Percentiles rank a stretch among this genome's conserved stretches.
Evolutionary conservation across 2,888 invertebrate genomes (phyloP).

Genomic region (Xestobium rufovillosum): DNA sequence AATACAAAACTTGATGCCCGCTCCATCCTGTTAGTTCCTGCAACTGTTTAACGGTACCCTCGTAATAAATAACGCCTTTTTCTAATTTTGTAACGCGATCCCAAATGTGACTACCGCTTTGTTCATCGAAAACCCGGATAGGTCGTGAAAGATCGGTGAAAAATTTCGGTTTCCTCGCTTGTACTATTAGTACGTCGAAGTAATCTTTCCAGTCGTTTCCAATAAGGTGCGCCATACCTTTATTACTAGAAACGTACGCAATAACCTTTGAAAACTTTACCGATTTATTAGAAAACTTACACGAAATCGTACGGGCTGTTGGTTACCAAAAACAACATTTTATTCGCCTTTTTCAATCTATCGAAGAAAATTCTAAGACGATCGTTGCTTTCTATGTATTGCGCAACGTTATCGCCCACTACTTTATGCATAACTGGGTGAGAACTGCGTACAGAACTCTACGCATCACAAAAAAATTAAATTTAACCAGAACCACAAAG

Average conservation of each 20-base stretch:
- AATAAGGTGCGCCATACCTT: slow-evolving; percentile 84
- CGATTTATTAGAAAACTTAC: slow-evolving; percentile 25
- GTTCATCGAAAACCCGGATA: slow-evolving; percentile 79
- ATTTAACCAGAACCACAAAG: not conserved
- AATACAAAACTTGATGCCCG: slow-evolving; percentile 89
- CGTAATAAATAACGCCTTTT: slow-evolving; percentile 86
- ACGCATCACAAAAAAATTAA: slow-evolving; percentile 25
- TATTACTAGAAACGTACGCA: slow-evolving; percentile 56
- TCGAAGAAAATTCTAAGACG: slow-evolving; percentile 68
- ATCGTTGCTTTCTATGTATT: slow-evolving; percentile 71
- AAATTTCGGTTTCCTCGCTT: slow-evolving; percentile 93
- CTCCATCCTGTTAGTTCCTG: slow-evolving; percentile 90
- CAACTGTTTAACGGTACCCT: slow-evolving; percentile 90
- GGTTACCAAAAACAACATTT: slow-evolving; percentile 90
- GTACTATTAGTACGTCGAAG: slow-evolving; percentile 92
- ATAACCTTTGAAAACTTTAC: slow-evolving; percentile 13
- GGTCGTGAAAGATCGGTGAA: slow-evolving; percentile 90
- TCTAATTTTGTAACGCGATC: slow-evolving; percentile 80
- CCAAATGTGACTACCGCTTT: slow-evolving; percentile 78
- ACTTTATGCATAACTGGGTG: slow-evolving; percentile 85
- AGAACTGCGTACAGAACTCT: slow-evolving; percentile 82
- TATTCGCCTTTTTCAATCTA: slow-evolving; percentile 63
- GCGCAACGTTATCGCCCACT: slow-evolving; percentile 72
- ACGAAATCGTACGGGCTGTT: slow-evolving; percentile 94
- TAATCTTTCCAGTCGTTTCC: slow-evolving; percentile 83